These are phyloP conservation scores for Trachythela sp. DNA, from an alignment of 64 coral and sea anemone genomes.

Conservation along the genomic window DNA sequence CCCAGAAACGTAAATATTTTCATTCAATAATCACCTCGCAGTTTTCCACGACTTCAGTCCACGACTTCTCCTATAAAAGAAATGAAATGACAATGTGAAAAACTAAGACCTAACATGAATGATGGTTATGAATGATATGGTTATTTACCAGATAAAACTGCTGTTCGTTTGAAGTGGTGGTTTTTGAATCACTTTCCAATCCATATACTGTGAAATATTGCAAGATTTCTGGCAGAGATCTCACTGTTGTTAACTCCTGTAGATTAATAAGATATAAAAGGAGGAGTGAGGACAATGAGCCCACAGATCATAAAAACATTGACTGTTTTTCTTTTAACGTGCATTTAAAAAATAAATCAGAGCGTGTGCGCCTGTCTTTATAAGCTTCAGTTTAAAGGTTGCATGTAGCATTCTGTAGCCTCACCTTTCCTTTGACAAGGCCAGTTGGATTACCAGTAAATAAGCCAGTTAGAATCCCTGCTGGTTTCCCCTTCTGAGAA, in stretches of 20 bases:
- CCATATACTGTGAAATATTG: constrained; percentile 6
- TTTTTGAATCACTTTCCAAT: not conserved
- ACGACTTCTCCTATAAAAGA: not conserved
- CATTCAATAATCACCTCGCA: not conserved
- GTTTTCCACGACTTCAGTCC: not conserved
- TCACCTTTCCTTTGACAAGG: not conserved
- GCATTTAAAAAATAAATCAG: too few species aligned
- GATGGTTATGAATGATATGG: not conserved
- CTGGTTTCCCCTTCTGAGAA: not conserved
- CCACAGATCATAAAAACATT: not conserved
- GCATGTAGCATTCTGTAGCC: too few species aligned
- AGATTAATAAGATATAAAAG: too few species aligned
- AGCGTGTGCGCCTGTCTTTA: too few species aligned
- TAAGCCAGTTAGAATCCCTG: not conserved
- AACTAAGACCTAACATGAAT: not conserved
- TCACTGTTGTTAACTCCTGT: not conserved
- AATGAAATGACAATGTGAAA: not conserved
- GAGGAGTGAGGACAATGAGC: not conserved
- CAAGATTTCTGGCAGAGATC: not conserved
- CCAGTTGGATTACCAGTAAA: not conserved
- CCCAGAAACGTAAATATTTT: not conserved
- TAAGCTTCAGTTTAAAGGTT: too few species aligned
- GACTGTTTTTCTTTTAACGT: not conserved
- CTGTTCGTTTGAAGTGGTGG: not conserved
- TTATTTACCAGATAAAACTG: not conserved